These are phyloP conservation scores for Latrodectus hesperus DNA, from an alignment of 2,888 invertebrate genomes.

Conservation along the genomic window DNA sequence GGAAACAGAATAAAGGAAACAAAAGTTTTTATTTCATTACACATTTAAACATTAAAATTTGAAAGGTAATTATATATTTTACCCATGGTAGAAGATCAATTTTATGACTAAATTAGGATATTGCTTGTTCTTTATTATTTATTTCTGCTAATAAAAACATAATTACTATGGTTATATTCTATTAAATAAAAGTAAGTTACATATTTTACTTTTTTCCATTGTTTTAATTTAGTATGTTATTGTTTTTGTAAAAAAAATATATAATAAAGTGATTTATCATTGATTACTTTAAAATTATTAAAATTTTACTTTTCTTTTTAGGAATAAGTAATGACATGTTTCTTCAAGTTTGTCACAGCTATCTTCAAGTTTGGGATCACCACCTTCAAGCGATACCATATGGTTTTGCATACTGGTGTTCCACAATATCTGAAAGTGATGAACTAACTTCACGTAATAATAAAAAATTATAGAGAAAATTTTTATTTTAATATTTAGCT, in stretches of 20 bases:
- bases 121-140: too few relatives aligned
- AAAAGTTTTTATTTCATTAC: too few relatives aligned
- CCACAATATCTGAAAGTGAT: conserved; percentile 49
- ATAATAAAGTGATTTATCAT: not conserved
- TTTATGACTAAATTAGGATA: too few relatives aligned
- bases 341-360: not conserved
- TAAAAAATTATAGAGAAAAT: conserved; percentile 44
- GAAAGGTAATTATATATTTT: too few relatives aligned
- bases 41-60: too few relatives aligned
- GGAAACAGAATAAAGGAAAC: too few relatives aligned
- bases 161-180: too few relatives aligned
- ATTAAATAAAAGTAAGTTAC: too few relatives aligned
- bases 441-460: conserved; percentile 12
- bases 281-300: not conserved
- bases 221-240: too few relatives aligned
- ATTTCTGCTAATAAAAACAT: too few relatives aligned
- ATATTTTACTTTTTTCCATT: too few relatives aligned
- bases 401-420: not conserved
- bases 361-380: not conserved
- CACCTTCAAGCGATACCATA: not conserved
- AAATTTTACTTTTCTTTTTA: not conserved
- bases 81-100: too few relatives aligned
- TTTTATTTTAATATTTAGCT: conserved; percentile 65
- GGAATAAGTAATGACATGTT: not conserved
- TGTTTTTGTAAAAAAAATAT: not conserved